Conservation (phyloP, 2,888 invertebrate genomes). For the Amphimallon solstitiale region DNA sequence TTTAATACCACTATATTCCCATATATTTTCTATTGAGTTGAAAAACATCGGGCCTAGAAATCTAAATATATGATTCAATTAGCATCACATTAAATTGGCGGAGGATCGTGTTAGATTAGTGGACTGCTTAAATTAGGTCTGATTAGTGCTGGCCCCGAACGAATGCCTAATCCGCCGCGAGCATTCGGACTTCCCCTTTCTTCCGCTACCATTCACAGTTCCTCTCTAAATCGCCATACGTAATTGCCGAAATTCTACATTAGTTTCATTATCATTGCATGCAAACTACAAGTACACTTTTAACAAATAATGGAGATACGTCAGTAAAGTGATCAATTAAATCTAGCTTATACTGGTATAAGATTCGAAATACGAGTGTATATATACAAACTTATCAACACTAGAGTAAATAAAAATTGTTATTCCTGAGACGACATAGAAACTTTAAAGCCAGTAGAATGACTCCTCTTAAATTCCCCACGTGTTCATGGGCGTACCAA, state of each 20-base stretch:
- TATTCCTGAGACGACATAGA: too few species aligned
- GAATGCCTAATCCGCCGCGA: conserved; percentile 45
- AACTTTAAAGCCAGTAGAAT: too few species aligned
- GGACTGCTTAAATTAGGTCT: conserved; percentile 50
- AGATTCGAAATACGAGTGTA: too few species aligned
- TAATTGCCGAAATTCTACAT: conserved; percentile 32
- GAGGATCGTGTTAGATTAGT: conserved; percentile 48
- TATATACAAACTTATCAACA: too few species aligned
- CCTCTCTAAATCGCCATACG: conserved; percentile 22
- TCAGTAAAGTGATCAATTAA: conserved; percentile 30
- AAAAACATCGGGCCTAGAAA: conserved; percentile 31
- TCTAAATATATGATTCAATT: conserved; percentile 44
- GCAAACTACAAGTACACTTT: conserved; percentile 25
- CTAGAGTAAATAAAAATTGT: too few species aligned
- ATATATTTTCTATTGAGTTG: conserved; percentile 10
- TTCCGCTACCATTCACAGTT: conserved; percentile 18
- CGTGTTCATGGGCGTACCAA: too few species aligned
- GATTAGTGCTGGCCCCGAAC: conserved; percentile 47
- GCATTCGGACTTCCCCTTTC: conserved; percentile 38
- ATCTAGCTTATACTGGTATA: neutral
- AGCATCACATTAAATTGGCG: conserved; percentile 46
- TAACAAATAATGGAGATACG: conserved; percentile 18
- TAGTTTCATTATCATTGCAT: conserved; percentile 33
- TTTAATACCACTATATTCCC: conserved; percentile 5
- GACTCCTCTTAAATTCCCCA: too few species aligned